These are phyloP conservation scores for Aphis gossypii DNA, from an alignment of 1,140 invertebrate genomes.

Conservation along the genomic window DNA sequence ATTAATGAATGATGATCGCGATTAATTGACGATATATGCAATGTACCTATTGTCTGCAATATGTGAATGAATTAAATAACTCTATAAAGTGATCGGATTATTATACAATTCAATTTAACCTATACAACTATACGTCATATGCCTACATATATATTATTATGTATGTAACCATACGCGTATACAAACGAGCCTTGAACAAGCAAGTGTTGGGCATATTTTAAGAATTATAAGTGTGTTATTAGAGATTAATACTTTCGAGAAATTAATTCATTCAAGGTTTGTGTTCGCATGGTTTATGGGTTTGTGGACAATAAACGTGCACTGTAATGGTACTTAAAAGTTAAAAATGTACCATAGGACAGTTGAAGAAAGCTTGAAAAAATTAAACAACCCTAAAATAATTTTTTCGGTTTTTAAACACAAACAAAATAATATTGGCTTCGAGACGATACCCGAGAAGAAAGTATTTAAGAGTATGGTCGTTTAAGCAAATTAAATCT, in stretches of 20 bases:
- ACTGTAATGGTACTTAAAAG: neutral
- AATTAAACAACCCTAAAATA: conserved; percentile 7
- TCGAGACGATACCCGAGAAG: neutral
- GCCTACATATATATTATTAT: neutral
- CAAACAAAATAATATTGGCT: neutral
- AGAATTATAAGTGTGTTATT: neutral
- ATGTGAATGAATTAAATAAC: neutral
- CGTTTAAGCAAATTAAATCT: neutral
- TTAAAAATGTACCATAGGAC: neutral
- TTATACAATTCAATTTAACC: neutral
- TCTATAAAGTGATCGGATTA: neutral
- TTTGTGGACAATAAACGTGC: neutral
- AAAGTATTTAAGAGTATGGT: neutral
- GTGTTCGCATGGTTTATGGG: neutral
- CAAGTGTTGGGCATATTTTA: neutral
- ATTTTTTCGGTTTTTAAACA: neutral
- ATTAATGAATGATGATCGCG: neutral
- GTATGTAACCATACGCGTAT: too few relatives aligned
- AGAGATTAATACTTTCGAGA: neutral
- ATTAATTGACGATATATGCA: neutral
- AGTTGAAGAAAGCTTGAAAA: neutral
- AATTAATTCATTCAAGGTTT: conserved; percentile 31
- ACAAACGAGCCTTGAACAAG: neutral
- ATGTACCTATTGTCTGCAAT: neutral
- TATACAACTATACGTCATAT: neutral